Evolutionary conservation across 2,797 vertebrate genomes (phyloP).

Genomic region (Alcedo quadribrachys): DNA sequence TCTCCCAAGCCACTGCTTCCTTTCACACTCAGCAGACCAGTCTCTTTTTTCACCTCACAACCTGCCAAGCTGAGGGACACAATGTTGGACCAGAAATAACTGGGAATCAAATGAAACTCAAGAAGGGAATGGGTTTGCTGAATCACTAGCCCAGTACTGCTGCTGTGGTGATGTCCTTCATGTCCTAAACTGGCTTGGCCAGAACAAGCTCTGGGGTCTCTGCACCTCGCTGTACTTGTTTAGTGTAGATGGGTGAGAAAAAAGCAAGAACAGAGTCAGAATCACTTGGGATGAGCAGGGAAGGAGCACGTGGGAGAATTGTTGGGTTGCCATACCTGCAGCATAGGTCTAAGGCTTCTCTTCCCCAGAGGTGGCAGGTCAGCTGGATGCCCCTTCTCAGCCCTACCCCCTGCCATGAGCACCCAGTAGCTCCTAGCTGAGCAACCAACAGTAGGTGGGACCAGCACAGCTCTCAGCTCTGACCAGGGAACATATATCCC

Average conservation of each 20-base stretch:
- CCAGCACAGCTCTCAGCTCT: neutral
- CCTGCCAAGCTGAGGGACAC: neutral
- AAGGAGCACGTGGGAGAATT: neutral
- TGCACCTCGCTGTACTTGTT: neutral
- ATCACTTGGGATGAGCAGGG: neutral
- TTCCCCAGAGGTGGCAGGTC: neutral
- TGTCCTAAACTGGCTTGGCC: neutral
- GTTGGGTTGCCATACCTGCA: rapidly evolving
- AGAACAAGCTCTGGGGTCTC: neutral
- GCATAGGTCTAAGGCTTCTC: neutral
- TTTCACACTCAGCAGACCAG: neutral
- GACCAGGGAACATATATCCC: neutral
- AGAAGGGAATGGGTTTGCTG: neutral
- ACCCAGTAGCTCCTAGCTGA: neutral
- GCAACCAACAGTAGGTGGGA: neutral
- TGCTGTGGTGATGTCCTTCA: neutral
- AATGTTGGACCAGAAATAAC: neutral
- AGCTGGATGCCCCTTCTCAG: neutral
- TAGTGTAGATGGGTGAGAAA: neutral
- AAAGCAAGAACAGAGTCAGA: neutral
- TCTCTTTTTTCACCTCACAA: neutral
- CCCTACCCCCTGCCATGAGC: neutral
- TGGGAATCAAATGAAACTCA: rapidly evolving
- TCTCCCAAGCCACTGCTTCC: neutral
- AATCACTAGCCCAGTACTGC: neutral